phyloP scores from a whole-genome alignment of 2,888 invertebrate genomes.

The Pterostichus niger region DNA sequence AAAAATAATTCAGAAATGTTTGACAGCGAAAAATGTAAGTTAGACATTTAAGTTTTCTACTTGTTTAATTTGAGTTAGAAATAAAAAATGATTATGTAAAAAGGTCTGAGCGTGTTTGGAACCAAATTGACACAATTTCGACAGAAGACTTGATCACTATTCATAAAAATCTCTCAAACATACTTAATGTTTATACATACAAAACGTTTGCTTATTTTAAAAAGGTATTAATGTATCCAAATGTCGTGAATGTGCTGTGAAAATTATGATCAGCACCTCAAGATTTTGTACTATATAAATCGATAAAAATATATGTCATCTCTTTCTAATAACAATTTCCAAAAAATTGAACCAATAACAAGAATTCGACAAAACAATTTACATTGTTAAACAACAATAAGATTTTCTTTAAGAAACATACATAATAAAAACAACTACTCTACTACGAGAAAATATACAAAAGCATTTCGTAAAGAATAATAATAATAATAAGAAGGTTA shows the following conservation, averaged over 20 bases:
- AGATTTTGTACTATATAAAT: constrained; percentile 67
- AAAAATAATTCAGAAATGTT: neutral
- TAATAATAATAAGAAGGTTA: constrained; percentile 4
- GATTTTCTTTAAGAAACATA: constrained; percentile 62
- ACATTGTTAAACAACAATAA: constrained; percentile 64
- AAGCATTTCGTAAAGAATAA: constrained; percentile 56
- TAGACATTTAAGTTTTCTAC: neutral
- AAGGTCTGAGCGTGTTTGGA: neutral
- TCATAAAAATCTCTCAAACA: constrained; percentile 11
- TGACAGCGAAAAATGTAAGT: neutral
- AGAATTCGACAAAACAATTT: constrained; percentile 63
- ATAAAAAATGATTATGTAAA: constrained; percentile 17
- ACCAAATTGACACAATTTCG: constrained; percentile 51
- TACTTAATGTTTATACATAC: constrained; percentile 35
- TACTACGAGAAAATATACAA: constrained; percentile 65
- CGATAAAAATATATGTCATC: constrained; percentile 65
- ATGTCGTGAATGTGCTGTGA: constrained; percentile 64
- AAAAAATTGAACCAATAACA: constrained; percentile 65
- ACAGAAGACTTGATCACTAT: constrained; percentile 5
- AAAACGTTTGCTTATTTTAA: constrained; percentile 53
- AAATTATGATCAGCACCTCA: constrained; percentile 67
- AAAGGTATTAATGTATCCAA: constrained; percentile 64
- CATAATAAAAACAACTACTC: constrained; percentile 59
- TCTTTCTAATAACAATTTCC: constrained; percentile 63
- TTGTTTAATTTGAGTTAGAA: neutral